These are phyloP conservation scores for Nebria salina DNA, from an alignment of 2,888 invertebrate genomes.

Conservation along the genomic window DNA sequence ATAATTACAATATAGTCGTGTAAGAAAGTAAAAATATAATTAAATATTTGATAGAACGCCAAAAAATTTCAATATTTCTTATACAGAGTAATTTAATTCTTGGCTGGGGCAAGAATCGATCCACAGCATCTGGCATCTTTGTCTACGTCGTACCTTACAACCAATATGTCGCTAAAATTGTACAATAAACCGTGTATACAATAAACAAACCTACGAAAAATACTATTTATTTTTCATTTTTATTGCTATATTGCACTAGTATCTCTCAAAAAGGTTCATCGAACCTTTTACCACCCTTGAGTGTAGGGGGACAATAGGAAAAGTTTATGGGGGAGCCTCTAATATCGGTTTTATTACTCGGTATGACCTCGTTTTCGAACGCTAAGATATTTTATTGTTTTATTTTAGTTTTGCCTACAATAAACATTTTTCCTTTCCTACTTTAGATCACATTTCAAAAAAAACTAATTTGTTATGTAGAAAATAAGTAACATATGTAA, in stretches of 20 bases:
- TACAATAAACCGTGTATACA: neutral
- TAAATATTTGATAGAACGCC: conserved; percentile 1
- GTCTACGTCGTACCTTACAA: neutral
- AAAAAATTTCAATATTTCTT: neutral
- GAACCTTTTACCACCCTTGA: conserved; percentile 16
- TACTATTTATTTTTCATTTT: neutral
- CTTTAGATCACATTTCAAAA: neutral
- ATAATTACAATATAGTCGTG: neutral
- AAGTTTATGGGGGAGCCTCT: conserved; percentile 21
- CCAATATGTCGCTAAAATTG: neutral
- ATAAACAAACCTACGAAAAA: neutral
- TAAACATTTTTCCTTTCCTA: neutral
- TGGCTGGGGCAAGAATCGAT: neutral
- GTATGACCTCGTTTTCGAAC: conserved; percentile 14
- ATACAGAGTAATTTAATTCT: neutral
- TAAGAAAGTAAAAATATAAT: neutral
- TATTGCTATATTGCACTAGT: conserved; percentile 15
- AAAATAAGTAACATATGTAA: no score
- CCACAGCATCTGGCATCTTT: neutral
- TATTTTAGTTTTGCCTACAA: conserved; percentile 15
- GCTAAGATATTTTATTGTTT: conserved; percentile 8
- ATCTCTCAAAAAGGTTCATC: conserved; percentile 2
- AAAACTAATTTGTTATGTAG: no score
- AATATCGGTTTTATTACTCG: conserved; percentile 30
- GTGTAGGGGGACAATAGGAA: conserved; percentile 8